Conservation (phyloP, 2,113 vertebrate species). For the Plecturocebus donacophilus region DNA sequence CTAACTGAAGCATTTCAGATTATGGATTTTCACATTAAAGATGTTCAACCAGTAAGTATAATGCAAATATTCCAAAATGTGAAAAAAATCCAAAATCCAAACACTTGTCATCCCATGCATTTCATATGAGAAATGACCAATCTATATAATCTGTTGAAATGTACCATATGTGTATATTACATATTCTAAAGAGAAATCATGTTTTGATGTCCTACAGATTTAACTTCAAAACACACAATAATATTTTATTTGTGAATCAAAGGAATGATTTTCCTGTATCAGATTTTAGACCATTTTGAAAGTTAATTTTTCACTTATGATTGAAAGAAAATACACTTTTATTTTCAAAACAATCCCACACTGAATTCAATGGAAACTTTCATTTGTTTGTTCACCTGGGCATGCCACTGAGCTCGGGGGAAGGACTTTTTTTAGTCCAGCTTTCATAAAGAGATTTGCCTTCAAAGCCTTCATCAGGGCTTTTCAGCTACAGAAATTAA, state of each 20-base stretch:
- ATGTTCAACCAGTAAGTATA: not conserved
- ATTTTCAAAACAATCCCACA: not conserved
- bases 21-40: not conserved
- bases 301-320: not conserved
- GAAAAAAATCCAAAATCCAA: not conserved
- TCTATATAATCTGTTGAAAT: not conserved
- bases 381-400: slow-evolving; percentile 86
- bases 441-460: slow-evolving; percentile 94
- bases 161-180: not conserved
- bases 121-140: not conserved
- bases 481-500: slow-evolving; percentile 86
- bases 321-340: not conserved
- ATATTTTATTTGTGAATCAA: not conserved
- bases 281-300: not conserved
- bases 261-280: not conserved
- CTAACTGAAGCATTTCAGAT: not conserved
- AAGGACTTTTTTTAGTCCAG: slow-evolving; percentile 92
- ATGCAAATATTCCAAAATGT: not conserved
- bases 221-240: not conserved
- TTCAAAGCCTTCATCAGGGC: slow-evolving; percentile 94
- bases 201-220: not conserved
- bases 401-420: slow-evolving; percentile 83
- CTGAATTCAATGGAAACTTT: not conserved
- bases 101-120: not conserved
- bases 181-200: not conserved